Conservation (phyloP, 2,113 vertebrate genomes). For the Speoplatyrhinus poulsoni region DNA sequence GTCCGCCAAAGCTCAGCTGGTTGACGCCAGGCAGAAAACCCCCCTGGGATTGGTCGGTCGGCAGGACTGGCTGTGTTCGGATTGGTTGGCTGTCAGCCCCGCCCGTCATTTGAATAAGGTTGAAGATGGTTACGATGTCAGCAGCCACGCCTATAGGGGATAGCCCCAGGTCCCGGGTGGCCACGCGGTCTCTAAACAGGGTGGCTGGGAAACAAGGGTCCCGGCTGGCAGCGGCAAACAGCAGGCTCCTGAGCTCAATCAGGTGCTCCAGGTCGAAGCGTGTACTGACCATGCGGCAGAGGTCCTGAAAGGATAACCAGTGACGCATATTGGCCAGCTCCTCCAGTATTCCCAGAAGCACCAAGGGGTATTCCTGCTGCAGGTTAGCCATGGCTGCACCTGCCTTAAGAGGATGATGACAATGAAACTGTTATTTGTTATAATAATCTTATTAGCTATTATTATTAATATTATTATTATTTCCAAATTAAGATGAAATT, state of each 20-base stretch:
- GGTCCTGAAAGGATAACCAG: slow-evolving; percentile 88
- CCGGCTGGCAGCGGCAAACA: slow-evolving; percentile 91
- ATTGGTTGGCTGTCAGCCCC: slow-evolving; percentile 59
- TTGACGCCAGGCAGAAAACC: slow-evolving; percentile 59
- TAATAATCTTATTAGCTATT: too few species aligned
- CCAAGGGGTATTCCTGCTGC: slow-evolving; percentile 84
- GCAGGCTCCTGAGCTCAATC: slow-evolving; percentile 85
- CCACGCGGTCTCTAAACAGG: slow-evolving; percentile 87
- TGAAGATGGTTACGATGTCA: slow-evolving; percentile 96
- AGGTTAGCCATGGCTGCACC: slow-evolving; percentile 61
- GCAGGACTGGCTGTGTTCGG: slow-evolving; percentile 47
- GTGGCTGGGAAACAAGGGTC: slow-evolving; percentile 95
- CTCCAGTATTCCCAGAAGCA: slow-evolving; percentile 90
- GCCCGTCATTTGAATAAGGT: slow-evolving; percentile 91
- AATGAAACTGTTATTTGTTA: background rate
- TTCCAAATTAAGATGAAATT: too few species aligned
- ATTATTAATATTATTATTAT: background rate
- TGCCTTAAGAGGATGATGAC: slow-evolving; percentile 37
- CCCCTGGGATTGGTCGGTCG: slow-evolving; percentile 61
- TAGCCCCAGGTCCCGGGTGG: slow-evolving; percentile 69
- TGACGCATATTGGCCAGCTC: slow-evolving; percentile 88
- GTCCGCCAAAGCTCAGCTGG: slow-evolving; percentile 45
- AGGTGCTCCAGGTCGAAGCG: slow-evolving; percentile 89
- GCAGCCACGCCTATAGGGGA: slow-evolving; percentile 90
- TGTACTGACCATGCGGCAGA: slow-evolving; percentile 90